Base-by-base conservation (phyloP, 2,113 vertebrate genomes). In the Austrofundulus limnaeus region DNA sequence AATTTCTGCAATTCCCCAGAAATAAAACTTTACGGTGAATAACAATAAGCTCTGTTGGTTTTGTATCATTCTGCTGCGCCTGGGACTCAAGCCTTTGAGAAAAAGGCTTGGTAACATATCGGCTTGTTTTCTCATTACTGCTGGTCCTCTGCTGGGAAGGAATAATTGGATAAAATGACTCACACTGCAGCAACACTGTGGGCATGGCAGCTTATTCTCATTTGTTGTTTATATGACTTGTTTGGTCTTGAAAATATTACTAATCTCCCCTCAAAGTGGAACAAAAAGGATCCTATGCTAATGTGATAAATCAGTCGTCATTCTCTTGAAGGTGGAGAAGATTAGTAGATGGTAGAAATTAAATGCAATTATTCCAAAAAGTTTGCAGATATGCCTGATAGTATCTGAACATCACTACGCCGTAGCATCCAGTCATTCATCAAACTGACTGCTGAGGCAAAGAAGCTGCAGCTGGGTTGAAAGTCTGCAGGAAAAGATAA, bases 21-120 rank as follows among this genome's bases (percentile, higher is more conserved):
- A 81, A 87, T 80, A 70, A 76, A 81, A 87, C 61, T 85, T 83
- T 70, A 70, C 41, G 53, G 75, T 67, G 80, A 84, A 85, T 86
- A 81, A 85, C 72, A 86, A 78, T 85, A 77, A 81, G 67, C 20
- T 72, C 66, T 20, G 66, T 60, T 80, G 72, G 23, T 75, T 80
- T 77, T 71, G 61, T 80, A 67, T 80, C 74, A 63, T n/a, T 66
- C 65, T 54, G 41, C 68, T 41, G 61, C 28, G 52, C 66, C 46
- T 24, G 58, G 34, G 49, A 76, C 72, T 41, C 21, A 42, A 63
- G 64, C 47, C 53, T 68, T 38, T 60, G 58, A 80, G 55, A 37
- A 58, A 45, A 70, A 60, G 56, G 60, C 62, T 56, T 9, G 1
- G 66, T 62, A 72, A 81, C 56, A 80, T 60, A 66, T 72, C 34